Conservation (phyloP, 2,888 invertebrate genomes). For the Coelogynopora nodosa region DNA sequence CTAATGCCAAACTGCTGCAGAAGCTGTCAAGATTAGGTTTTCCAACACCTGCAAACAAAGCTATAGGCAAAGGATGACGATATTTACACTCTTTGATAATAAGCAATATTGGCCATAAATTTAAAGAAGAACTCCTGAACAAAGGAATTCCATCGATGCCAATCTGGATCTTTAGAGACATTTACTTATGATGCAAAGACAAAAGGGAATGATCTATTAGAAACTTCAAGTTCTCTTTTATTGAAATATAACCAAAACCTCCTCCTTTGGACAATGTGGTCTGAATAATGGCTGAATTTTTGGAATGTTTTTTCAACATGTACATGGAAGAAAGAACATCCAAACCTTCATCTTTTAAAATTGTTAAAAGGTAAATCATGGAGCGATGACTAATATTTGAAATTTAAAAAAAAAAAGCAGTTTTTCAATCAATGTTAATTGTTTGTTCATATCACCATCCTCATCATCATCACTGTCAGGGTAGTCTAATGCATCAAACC, state of each 20-base stretch:
- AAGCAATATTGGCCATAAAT: background rate
- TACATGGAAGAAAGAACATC: background rate
- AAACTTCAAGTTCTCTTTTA: background rate
- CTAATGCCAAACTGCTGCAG: no score
- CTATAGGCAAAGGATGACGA: background rate
- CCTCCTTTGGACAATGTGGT: background rate
- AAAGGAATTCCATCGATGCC: background rate
- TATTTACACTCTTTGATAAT: background rate
- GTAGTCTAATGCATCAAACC: no score
- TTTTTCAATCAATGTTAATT: no score
- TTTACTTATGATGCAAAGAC: background rate
- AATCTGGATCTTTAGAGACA: background rate
- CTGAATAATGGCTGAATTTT: background rate
- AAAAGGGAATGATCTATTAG: background rate
- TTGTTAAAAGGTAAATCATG: background rate
- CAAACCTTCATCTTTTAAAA: background rate
- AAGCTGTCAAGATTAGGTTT: no score
- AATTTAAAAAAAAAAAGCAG: background rate
- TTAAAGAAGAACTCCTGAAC: background rate
- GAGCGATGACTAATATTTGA: background rate
- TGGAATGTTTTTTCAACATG: background rate
- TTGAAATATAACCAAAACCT: background rate
- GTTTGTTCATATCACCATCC: no score
- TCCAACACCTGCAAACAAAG: background rate
- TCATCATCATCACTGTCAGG: no score